Percentiles rank a stretch among this genome's conserved stretches.
phyloP scores from a whole-genome alignment of 2,888 invertebrate species.

The Heteromurus nitidus region DNA sequence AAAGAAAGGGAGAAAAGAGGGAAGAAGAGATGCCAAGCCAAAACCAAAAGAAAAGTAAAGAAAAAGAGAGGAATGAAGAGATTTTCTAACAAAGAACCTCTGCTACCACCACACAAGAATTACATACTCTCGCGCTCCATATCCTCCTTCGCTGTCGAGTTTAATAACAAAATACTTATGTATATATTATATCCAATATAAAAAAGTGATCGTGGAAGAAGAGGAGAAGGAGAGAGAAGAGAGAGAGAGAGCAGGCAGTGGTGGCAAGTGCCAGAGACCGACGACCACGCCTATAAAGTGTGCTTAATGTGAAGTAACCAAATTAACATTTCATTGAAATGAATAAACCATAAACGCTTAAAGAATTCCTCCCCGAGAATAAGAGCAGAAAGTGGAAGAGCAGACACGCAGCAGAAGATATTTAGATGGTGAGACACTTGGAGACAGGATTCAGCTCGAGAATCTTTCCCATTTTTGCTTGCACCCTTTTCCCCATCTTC shows the following conservation, averaged over 20 bases:
- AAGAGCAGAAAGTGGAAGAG: conserved; percentile 11
- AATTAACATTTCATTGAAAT: conserved; percentile 66
- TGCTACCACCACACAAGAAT: background rate
- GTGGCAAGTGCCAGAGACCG: conserved; percentile 54
- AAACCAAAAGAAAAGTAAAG: conserved; percentile 31
- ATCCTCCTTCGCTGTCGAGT: background rate
- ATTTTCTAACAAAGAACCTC: conserved; percentile 48
- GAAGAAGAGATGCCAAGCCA: conserved; percentile 47
- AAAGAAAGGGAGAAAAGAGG: conserved; percentile 11
- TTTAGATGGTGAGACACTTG: too few relatives aligned
- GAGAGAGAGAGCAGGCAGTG: too few relatives aligned
- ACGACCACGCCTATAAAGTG: conserved; percentile 62
- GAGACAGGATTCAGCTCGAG: too few relatives aligned
- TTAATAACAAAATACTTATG: conserved; percentile 28
- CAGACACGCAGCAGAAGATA: too few relatives aligned
- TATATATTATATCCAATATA: conserved; percentile 45
- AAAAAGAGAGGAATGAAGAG: conserved; percentile 57
- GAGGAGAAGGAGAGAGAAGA: background rate
- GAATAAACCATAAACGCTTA: conserved; percentile 62
- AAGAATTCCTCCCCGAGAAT: conserved; percentile 44
- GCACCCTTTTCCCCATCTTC: too few relatives aligned
- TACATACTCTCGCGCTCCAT: background rate
- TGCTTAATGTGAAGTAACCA: conserved; percentile 63
- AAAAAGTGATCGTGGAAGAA: background rate
- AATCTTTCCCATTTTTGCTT: too few relatives aligned